Percentiles rank a stretch among this genome's conserved stretches.
phyloP scores from a whole-genome alignment of 37 sponge, comb jelly and placozoan genomes.

The Eunapius fragilis region DNA sequence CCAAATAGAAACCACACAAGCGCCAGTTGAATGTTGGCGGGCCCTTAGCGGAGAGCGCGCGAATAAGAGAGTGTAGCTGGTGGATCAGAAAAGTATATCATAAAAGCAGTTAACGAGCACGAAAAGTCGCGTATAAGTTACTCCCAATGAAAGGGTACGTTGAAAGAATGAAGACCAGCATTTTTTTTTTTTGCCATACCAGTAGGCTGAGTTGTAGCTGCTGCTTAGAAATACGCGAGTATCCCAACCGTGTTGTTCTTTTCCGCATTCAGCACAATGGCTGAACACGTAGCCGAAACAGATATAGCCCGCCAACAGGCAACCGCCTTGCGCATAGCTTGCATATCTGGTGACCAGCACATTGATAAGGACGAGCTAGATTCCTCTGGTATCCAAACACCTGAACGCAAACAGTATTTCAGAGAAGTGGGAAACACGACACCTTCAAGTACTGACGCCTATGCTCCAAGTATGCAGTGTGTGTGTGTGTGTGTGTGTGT shows the following conservation, averaged over 20 bases:
- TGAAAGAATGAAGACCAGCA: neutral
- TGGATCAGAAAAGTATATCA: neutral
- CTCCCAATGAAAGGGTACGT: neutral
- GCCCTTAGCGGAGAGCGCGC: slow-evolving; percentile 34
- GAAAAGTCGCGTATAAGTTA: neutral
- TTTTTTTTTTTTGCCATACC: neutral
- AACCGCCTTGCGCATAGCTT: neutral
- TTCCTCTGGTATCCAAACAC: neutral
- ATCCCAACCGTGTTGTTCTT: neutral
- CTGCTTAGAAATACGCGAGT: neutral
- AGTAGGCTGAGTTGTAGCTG: neutral
- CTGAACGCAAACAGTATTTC: neutral
- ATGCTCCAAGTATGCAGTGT: neutral
- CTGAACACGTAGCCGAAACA: neutral
- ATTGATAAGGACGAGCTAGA: neutral
- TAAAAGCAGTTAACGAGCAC: neutral
- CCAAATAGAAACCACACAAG: neutral
- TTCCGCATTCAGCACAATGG: neutral
- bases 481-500: neutral
- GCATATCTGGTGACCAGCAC: neutral
- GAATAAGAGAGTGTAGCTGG: slow-evolving; percentile 3
- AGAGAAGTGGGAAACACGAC: neutral
- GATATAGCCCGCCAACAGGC: neutral
- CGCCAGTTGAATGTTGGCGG: slow-evolving; percentile 34
- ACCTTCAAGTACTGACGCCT: neutral